Base-by-base conservation (phyloP, 2,888 invertebrate genomes). In the Empis livida region DNA sequence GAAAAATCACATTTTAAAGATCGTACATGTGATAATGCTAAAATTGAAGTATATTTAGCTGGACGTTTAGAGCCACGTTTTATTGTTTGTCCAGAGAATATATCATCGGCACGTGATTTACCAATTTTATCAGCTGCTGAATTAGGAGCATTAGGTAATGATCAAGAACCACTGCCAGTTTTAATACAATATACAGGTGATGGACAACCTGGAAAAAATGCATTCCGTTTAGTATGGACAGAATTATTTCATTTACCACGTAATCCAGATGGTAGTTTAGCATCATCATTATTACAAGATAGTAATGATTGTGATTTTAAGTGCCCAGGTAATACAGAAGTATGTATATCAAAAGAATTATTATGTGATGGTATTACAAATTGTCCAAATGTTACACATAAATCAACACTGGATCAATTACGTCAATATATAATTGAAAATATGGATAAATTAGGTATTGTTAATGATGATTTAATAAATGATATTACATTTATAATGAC, bases 191-290 rank as follows among this genome's bases (percentile, higher is more conserved):
- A 84, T 51, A 81, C 80, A 1, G 79, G 79, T 1, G 84, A 85
- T 38, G 79, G 84, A 0, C 84, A 85, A 53, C 87, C 90, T 0
- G 86, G 89, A 0, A 74, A 85, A 49, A 87, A 89, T 10, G 82
- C 87, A 11, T 91, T 92, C 61, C 88, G 89, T 62, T 81, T 92
- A 32, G 87, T 85, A 13, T 92, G 91, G 91, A 91, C 90, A 3
- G 91, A 91, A 56, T 73, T 91, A 38, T 88, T 82, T 61, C 90
- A 90, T 65, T 71, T 91, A 56, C 90, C 90, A 0, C 78, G 88
- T 55, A 89, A 89, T 65, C 78, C 82, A 16, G 86, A 88, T 55
- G 90, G 89, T 1, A 80, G 81, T 20, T 65, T 84, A 35, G 84
- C 85, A 74, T 84, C 85, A 1, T 85, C 87, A 31, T 78, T 82